Base-by-base conservation (phyloP, 2,113 vertebrate species). In the Mustela lutreola region DNA sequence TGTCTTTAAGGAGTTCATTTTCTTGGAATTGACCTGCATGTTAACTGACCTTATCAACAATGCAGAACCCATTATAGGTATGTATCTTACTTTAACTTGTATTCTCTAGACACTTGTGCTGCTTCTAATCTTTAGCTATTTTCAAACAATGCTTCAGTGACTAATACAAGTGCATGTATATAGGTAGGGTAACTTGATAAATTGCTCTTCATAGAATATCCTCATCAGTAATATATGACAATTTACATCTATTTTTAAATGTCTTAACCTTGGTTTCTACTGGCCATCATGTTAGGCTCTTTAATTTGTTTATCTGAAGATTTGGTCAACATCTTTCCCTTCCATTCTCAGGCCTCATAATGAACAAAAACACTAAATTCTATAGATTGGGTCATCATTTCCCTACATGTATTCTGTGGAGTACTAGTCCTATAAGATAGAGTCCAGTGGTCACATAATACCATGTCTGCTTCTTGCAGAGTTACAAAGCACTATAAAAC, bases 231-330 rank as follows among this genome's bases (percentile, higher is more conserved):
- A 84, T 3, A 42, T 33, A 53, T 91, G 16, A 94, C 21, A 53
- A 67, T 85, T 95, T 75, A 79, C 4, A 91, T n/a, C 7, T 93
- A 4, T 56, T 93, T 97, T 83, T 62, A 93, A 97, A 45, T 28
- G 19, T 71, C 7, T 4, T 63, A 85, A 19, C 7, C 5, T 84
- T 67, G 62, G n/a, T 78, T 83, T 91, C 48, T 95, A 42, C 26
- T 39, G 60, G 39, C 14, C 14, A 39, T 75, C 95, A 56, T 24
- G 48, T 31, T 60, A 75, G 26, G 26, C 58, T 67, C 45, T 78
- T 83, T 56, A 78, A 73, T 79, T 33, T 84, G 65, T 93, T 91
- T 53, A 89, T 67, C 28, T 53, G 81, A 76, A 85, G 81, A 70
- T 53, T 92, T 73, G 85, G 62, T 75, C 71, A 80, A 80, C 5